Conservation (phyloP, 2,888 invertebrate species). For the Phyllotreta striolata region DNA sequence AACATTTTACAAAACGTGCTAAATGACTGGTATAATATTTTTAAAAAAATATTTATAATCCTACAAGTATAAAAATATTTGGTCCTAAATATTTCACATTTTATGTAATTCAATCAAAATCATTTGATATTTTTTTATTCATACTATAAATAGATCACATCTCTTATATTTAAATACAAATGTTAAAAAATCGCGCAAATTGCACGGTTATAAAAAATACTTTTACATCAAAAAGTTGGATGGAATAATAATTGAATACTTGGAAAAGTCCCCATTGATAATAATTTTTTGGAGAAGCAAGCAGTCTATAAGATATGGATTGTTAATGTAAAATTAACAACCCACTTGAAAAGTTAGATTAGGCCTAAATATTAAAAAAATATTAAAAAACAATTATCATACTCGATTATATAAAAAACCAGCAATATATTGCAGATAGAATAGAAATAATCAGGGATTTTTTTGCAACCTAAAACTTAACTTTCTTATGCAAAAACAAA, state of each 20-base stretch:
- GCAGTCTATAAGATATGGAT: conserved; percentile 1
- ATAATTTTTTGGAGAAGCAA: conserved; percentile 2
- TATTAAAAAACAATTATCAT: conserved; percentile 3
- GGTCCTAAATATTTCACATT: conserved; percentile 19
- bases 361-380: background rate
- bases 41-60: conserved; percentile 21
- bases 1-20: conserved; percentile 13
- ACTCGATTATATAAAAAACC: too few species aligned
- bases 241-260: conserved; percentile 3
- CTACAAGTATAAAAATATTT: conserved; percentile 26
- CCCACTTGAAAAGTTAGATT: background rate
- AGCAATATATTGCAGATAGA: too few species aligned
- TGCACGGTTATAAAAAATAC: conserved; percentile 8
- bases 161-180: conserved; percentile 9
- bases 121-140: conserved; percentile 3
- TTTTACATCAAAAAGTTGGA: conserved; percentile 10
- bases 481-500: too few species aligned
- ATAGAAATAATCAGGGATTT: too few species aligned
- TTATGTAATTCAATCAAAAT: conserved; percentile 8
- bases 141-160: conserved; percentile 14
- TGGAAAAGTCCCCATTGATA: background rate
- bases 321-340: too few species aligned
- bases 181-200: conserved; percentile 7
- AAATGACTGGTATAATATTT: conserved; percentile 25
- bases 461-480: too few species aligned